Conservation (phyloP, 2,113 vertebrate genomes). For the Aramus guarauna region DNA sequence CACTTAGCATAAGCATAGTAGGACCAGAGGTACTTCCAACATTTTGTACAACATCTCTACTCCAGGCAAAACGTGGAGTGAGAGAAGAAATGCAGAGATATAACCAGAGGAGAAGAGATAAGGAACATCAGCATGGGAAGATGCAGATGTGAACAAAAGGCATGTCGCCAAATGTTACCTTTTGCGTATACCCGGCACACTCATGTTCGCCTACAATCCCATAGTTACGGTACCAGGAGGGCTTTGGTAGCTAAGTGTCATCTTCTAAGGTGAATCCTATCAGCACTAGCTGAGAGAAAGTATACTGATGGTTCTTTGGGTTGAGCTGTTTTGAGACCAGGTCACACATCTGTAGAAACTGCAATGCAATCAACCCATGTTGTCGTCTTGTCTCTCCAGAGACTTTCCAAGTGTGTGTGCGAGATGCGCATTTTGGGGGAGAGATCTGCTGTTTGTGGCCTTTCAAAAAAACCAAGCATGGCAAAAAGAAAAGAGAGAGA, state of each 20-base stretch:
- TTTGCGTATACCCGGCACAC: background rate
- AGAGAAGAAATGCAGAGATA: background rate
- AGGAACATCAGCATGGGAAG: background rate
- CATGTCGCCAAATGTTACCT: background rate
- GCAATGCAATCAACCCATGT: fast-evolving
- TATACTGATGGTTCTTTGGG: fast-evolving
- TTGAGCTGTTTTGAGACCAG: background rate
- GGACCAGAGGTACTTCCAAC: background rate
- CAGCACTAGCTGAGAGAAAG: background rate
- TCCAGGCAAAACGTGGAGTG: background rate
- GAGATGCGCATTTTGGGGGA: background rate
- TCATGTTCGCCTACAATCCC: background rate
- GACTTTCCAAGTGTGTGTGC: background rate
- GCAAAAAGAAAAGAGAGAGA: background rate
- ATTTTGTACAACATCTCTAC: background rate
- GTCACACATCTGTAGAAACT: background rate
- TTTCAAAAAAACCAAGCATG: background rate
- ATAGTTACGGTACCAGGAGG: background rate
- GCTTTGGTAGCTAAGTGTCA: background rate
- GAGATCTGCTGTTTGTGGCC: fast-evolving
- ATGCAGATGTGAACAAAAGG: background rate
- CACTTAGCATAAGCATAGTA: too few relatives aligned
- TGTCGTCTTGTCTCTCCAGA: background rate
- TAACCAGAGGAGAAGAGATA: background rate
- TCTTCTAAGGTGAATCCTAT: background rate